A percentile compares a stretch with the other conserved stretches of the same genome.
Evolutionary conservation across 2,888 invertebrate species (phyloP).

Genomic region (Crocallis elinguaria): DNA sequence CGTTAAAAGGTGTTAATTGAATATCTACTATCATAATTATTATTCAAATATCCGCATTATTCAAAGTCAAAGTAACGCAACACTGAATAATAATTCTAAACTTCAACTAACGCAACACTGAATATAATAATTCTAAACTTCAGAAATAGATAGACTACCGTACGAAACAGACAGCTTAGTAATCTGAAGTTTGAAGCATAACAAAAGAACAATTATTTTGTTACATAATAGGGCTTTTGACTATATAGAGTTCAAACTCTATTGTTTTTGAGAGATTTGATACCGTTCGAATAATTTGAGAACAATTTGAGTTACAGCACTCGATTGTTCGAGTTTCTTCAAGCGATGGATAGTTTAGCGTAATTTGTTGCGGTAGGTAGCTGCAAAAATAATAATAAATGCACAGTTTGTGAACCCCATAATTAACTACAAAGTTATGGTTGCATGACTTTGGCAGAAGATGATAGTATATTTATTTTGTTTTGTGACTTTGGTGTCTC

Average conservation of each 20-base stretch:
- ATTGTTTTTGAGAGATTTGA: conserved; percentile 6
- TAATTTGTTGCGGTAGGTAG: conserved; percentile 2
- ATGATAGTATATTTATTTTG: too few species aligned
- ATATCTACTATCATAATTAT: too few species aligned
- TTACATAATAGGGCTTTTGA: conserved; percentile 34
- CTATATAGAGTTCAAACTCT: conserved; percentile 1
- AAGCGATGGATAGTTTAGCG: neutral
- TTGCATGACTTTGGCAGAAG: too few species aligned
- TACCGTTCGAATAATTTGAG: neutral
- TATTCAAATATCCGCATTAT: too few species aligned
- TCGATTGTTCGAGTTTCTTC: conserved; percentile 6
- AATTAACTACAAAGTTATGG: too few species aligned
- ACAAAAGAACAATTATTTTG: conserved; percentile 42
- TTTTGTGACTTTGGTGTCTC: too few species aligned
- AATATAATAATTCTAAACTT: too few species aligned
- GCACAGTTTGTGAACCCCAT: neutral
- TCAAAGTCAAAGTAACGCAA: too few species aligned
- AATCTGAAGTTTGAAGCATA: conserved; percentile 14
- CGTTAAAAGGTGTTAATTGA: too few species aligned
- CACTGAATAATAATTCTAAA: too few species aligned
- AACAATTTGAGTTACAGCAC: neutral
- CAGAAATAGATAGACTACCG: neutral
- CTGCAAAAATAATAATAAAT: neutral
- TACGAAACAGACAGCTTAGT: neutral
- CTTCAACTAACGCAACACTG: too few species aligned